Percentiles rank a stretch among this genome's conserved stretches.
phyloP scores from a whole-genome alignment of 2,888 invertebrate species.

The Meteorus colon region DNA sequence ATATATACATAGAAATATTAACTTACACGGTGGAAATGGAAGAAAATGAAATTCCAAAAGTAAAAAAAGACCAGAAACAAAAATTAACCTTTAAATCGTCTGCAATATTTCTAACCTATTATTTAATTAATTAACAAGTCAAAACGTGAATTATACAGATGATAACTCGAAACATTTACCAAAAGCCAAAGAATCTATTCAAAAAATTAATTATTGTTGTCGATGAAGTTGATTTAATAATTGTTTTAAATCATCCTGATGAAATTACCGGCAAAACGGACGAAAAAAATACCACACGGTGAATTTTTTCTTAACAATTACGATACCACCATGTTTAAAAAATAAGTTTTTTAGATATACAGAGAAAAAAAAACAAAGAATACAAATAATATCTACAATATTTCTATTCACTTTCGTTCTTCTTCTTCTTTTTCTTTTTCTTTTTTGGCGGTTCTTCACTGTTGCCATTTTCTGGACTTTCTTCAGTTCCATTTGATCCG shows the following conservation, averaged over 20 bases:
- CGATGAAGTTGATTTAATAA: not conserved
- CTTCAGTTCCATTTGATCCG: conserved; percentile 54
- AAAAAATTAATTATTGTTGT: too few relatives aligned
- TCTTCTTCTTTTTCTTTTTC: conserved; percentile 73
- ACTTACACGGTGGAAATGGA: too few relatives aligned
- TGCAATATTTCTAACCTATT: conserved; percentile 19
- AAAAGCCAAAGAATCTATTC: not conserved
- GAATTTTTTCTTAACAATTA: not conserved
- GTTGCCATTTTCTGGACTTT: conserved; percentile 51
- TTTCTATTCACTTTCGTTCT: conserved; percentile 58
- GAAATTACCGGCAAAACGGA: conserved; percentile 74
- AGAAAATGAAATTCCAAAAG: too few relatives aligned
- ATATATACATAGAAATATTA: too few relatives aligned
- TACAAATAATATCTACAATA: not conserved
- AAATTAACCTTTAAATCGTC: too few relatives aligned
- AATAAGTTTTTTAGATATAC: not conserved
- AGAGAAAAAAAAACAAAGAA: not conserved
- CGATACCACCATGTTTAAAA: not conserved
- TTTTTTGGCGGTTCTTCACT: conserved; percentile 64
- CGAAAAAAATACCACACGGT: conserved; percentile 38
- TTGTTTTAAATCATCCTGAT: conserved; percentile 74
- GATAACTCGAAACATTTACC: conserved; percentile 24
- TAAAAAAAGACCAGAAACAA: too few relatives aligned
- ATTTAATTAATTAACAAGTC: conserved; percentile 29
- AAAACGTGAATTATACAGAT: not conserved